A percentile compares a stretch with the other conserved stretches of the same genome.
Conservation (phyloP, 2,113 vertebrate genomes). For the Steatornis caripensis region DNA sequence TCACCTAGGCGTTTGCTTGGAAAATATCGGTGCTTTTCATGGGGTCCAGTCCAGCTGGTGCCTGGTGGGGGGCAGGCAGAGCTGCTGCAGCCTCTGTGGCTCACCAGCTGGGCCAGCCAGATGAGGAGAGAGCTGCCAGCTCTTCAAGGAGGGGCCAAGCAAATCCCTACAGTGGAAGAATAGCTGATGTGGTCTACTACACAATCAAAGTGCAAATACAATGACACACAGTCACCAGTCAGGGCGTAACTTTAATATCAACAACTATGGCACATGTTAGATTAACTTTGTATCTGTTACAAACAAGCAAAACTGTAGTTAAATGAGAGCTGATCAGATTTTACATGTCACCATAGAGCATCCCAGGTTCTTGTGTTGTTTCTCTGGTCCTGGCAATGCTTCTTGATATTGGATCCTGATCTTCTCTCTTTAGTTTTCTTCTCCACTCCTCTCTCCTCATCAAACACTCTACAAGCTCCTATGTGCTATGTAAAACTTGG, state of each 20-base stretch:
- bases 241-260: neutral
- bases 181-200: neutral
- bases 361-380: neutral
- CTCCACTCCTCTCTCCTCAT: neutral
- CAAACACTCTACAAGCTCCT: neutral
- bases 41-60: neutral
- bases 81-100: neutral
- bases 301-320: neutral
- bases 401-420: neutral
- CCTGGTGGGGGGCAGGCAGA: neutral
- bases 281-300: neutral
- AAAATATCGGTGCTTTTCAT: neutral
- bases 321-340: neutral
- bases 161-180: neutral
- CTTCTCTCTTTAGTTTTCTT: neutral
- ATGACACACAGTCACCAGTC: neutral
- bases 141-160: accelerated
- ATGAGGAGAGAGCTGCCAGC: neutral
- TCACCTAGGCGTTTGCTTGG: neutral
- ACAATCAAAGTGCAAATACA: neutral
- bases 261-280: accelerated
- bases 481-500: neutral
- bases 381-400: neutral
- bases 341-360: neutral
- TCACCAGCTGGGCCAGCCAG: neutral